These are phyloP conservation scores for Scolopax mira DNA, from an alignment of 2,113 vertebrate species.

Conservation along the genomic window DNA sequence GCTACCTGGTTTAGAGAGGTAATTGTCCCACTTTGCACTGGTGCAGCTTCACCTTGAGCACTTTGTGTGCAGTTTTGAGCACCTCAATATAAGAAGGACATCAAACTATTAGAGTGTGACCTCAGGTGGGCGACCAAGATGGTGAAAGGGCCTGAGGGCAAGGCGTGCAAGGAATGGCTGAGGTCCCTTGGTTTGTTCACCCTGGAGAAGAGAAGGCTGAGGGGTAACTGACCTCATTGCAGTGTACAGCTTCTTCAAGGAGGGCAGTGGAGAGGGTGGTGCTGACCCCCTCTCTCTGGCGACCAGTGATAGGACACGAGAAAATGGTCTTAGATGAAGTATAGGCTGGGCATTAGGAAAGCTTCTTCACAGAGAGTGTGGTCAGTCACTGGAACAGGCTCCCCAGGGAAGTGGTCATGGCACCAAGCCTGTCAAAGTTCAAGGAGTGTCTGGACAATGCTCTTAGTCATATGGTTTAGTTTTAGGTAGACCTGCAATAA, in stretches of 20 bases:
- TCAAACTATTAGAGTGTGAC: not conserved
- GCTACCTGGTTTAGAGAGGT: fast-evolving
- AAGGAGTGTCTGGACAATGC: fast-evolving
- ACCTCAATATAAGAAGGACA: not conserved
- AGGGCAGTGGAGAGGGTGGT: fast-evolving
- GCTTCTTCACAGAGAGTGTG: not conserved
- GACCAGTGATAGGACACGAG: fast-evolving
- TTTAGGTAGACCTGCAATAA: not conserved
- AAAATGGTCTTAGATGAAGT: not conserved
- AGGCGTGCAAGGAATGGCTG: not conserved
- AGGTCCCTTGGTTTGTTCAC: not conserved
- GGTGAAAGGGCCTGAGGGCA: not conserved
- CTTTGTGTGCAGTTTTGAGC: not conserved
- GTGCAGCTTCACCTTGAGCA: fast-evolving
- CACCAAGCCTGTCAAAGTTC: not conserved
- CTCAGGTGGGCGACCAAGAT: not conserved
- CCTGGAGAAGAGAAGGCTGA: not conserved
- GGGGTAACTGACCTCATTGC: fast-evolving
- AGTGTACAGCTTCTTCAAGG: not conserved
- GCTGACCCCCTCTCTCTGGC: not conserved
- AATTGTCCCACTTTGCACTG: not conserved
- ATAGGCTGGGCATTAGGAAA: not conserved
- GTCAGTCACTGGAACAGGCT: not conserved
- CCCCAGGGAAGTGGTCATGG: not conserved
- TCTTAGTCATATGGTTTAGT: not conserved